Evolutionary conservation across 2,888 invertebrate genomes (phyloP).

Genomic region (Eudasyphora cyanicolor): DNA sequence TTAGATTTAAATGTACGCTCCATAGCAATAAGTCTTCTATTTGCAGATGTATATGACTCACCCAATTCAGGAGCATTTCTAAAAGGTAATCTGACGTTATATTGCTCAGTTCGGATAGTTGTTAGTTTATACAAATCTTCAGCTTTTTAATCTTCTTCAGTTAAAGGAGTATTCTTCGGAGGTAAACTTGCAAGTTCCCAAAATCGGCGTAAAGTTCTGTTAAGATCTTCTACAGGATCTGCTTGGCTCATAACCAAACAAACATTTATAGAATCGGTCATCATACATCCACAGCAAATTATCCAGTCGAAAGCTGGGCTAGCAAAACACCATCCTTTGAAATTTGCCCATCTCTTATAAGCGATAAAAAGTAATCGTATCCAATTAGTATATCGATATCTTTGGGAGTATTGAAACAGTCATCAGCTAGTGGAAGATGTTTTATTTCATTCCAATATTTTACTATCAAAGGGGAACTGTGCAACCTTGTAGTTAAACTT

Average conservation of each 20-base stretch:
- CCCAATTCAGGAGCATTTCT: conserved; percentile 24
- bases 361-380: conserved; percentile 35
- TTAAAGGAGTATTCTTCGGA: neutral
- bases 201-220: conserved; percentile 6
- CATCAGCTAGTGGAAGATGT: conserved; percentile 43
- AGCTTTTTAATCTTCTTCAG: conserved; percentile 20
- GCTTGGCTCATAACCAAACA: neutral
- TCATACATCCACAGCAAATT: conserved; percentile 21
- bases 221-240: conserved; percentile 29
- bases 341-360: conserved; percentile 21
- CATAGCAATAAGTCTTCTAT: conserved; percentile 40
- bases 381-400: conserved; percentile 40
- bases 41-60: conserved; percentile 17
- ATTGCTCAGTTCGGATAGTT: neutral
- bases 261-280: neutral
- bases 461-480: neutral
- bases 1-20: conserved; percentile 48
- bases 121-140: conserved; percentile 34
- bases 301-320: conserved; percentile 37
- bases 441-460: conserved; percentile 40
- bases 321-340: conserved; percentile 18
- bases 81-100: conserved; percentile 28
- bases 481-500: conserved; percentile 36
- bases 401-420: conserved; percentile 36
- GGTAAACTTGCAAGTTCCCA: conserved; percentile 17